phyloP scores from a whole-genome alignment of 2,113 vertebrate species.

The Xerus inauris region DNA sequence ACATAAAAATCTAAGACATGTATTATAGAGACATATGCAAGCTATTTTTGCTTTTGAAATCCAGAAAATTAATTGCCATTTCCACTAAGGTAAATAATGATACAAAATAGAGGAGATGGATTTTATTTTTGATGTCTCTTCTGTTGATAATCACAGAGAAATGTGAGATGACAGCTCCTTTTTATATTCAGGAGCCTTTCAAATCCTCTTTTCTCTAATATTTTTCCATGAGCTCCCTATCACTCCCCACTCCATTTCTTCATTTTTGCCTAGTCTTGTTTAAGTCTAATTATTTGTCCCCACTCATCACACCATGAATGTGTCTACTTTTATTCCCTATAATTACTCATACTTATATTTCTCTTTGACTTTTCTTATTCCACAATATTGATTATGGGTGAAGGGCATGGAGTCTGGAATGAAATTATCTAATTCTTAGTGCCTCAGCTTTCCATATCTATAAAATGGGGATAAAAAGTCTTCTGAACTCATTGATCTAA shows the following conservation, averaged over 20 bases:
- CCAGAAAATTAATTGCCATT: constrained; percentile 52
- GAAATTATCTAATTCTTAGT: background rate
- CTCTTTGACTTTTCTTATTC: background rate
- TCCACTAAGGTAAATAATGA: constrained; percentile 34
- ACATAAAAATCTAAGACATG: constrained; percentile 15
- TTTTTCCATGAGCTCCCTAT: background rate
- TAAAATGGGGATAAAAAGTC: background rate
- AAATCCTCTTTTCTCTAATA: background rate
- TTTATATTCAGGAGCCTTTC: background rate
- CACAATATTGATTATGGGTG: background rate
- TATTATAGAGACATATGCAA: constrained; percentile 20
- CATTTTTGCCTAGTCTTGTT: background rate
- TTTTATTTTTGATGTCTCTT: constrained; percentile 44
- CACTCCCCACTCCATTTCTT: background rate
- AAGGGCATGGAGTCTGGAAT: background rate
- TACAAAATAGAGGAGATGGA: background rate
- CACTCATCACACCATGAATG: background rate
- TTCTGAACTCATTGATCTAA: background rate
- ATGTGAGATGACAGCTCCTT: background rate
- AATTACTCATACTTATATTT: background rate
- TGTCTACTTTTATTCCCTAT: background rate
- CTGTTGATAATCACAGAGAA: constrained; percentile 35
- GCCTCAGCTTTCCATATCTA: background rate
- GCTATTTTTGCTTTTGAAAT: constrained; percentile 25
- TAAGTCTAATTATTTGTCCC: background rate